Percentiles rank a stretch among this genome's conserved stretches.
phyloP scores from a whole-genome alignment of 2,888 invertebrate genomes.

The Drosophila mettleri region DNA sequence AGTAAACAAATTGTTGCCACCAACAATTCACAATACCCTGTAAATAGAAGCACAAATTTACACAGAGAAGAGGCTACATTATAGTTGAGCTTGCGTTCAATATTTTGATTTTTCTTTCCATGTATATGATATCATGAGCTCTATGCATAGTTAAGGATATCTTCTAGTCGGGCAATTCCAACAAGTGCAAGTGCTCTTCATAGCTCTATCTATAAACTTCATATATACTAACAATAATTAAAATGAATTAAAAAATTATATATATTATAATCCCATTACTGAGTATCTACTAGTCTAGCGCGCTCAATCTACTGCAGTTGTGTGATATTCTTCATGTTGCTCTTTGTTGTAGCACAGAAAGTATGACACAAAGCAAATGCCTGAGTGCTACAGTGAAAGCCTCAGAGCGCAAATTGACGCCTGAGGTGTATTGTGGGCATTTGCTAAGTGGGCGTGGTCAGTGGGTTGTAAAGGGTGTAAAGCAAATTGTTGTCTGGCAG shows the following conservation, averaged over 20 bases:
- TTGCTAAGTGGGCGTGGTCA: conserved; percentile 24
- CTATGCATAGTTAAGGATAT: background rate
- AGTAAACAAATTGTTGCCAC: conserved; percentile 63
- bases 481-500: conserved; percentile 42
- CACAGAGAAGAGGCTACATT: background rate
- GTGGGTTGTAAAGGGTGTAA: conserved; percentile 15
- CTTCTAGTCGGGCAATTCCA: background rate
- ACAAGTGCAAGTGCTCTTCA: background rate
- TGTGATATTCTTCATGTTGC: background rate
- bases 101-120: too few relatives aligned
- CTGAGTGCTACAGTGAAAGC: conserved; percentile 63
- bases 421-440: conserved; percentile 23
- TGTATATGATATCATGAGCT: too few relatives aligned
- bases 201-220: background rate
- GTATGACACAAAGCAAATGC: conserved; percentile 76
- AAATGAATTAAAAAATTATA: too few relatives aligned
- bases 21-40: conserved; percentile 12
- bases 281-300: background rate
- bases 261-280: background rate
- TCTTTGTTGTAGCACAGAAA: conserved; percentile 29
- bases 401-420: conserved; percentile 58
- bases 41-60: background rate
- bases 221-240: background rate
- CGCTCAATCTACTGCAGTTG: background rate
- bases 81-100: background rate